Evolutionary conservation across 2,888 invertebrate genomes (phyloP).

Genomic region (Busseola fusca): DNA sequence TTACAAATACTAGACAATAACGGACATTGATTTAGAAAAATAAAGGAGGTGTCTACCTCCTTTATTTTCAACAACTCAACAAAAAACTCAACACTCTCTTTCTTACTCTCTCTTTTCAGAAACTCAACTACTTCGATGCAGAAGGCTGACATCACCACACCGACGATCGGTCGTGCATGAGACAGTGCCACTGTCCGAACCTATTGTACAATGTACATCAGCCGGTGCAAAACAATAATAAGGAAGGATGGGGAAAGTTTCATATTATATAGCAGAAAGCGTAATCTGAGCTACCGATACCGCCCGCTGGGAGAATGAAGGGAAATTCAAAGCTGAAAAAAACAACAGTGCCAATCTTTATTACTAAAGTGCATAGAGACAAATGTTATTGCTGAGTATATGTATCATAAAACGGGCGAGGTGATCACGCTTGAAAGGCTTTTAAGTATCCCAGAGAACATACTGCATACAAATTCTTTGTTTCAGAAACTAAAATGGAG

Average conservation of each 20-base stretch:
- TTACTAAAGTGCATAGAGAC: not conserved
- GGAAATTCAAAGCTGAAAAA: slow-evolving; percentile 5
- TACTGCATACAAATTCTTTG: slow-evolving; percentile 13
- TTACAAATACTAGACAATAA: not conserved
- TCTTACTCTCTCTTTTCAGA: too few relatives aligned
- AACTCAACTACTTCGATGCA: not conserved
- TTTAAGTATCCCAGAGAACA: slow-evolving; percentile 1
- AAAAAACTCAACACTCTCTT: too few relatives aligned
- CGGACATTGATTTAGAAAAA: slow-evolving; percentile 9
- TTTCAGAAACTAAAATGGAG: slow-evolving; percentile 1
- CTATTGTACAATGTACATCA: not conserved
- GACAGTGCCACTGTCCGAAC: not conserved
- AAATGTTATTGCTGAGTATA: slow-evolving; percentile 3
- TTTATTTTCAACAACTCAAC: too few relatives aligned
- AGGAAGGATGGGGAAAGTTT: not conserved
- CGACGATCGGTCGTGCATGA: not conserved
- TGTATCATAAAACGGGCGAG: not conserved
- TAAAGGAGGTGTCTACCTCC: slow-evolving; percentile 18
- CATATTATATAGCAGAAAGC: not conserved
- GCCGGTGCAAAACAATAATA: slow-evolving; percentile 1
- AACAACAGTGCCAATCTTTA: slow-evolving; percentile 13
- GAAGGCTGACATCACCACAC: slow-evolving; percentile 5
- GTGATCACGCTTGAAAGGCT: not conserved
- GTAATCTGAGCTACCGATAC: slow-evolving; percentile 1
- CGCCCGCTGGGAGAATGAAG: slow-evolving; percentile 2